A percentile compares a stretch with the other conserved stretches of the same genome.
Conservation (phyloP, 2,797 vertebrate species). For the Hydrophis major region DNA sequence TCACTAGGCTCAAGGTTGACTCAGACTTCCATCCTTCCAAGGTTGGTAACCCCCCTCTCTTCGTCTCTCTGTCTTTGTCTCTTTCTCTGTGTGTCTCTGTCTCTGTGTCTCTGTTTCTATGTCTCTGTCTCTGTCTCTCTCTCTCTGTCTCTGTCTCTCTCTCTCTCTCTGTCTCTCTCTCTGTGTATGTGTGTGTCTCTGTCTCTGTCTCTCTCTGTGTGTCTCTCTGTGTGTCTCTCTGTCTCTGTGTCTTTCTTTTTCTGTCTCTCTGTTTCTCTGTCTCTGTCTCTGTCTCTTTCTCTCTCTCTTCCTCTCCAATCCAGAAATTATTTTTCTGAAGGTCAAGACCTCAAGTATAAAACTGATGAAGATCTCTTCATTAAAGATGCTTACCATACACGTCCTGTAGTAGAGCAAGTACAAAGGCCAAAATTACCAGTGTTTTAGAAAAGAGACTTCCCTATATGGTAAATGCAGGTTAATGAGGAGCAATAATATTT, state of each 20-base stretch:
- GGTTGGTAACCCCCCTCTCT: too few relatives aligned
- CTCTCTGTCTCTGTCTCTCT: too few relatives aligned
- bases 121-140: too few relatives aligned
- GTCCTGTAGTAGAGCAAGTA: not conserved
- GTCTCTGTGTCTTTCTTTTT: rapidly evolving
- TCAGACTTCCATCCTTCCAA: too few relatives aligned
- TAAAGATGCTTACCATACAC: constrained; percentile 8
- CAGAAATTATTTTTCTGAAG: not conserved
- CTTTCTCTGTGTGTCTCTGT: too few relatives aligned
- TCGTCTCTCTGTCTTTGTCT: too few relatives aligned
- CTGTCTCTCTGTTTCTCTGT: too few relatives aligned
- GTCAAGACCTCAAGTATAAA: constrained; percentile 4
- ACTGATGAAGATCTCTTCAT: constrained; percentile 12
- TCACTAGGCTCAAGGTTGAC: too few relatives aligned
- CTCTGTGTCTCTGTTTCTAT: rapidly evolving
- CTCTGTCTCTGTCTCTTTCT: not conserved
- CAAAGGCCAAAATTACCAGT: not conserved
- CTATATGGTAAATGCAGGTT: not conserved
- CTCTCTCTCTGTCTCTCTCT: too few relatives aligned
- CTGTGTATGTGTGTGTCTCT: too few relatives aligned
- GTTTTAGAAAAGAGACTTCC: not conserved
- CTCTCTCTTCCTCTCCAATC: not conserved
- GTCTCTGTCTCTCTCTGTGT: too few relatives aligned
- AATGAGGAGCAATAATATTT: constrained; percentile 12
- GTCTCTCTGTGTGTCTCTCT: too few relatives aligned